phyloP scores from a whole-genome alignment of 2,113 vertebrate species.

The rabbit (Oryctolagus cuniculus) region DNA sequence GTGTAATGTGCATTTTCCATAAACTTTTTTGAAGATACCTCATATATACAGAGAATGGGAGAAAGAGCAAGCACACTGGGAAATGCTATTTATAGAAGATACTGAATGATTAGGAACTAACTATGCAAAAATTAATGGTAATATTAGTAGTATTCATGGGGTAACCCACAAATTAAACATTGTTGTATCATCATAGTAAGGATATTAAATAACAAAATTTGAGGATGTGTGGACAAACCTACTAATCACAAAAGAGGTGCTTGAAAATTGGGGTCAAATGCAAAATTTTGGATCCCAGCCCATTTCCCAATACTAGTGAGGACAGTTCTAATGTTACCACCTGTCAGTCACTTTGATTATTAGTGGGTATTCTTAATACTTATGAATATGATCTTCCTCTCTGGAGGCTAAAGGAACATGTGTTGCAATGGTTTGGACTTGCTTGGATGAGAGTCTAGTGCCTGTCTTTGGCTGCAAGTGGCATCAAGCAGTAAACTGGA shows the following conservation, averaged over 20 bases:
- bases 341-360: constrained; percentile 66
- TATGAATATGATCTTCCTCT: constrained; percentile 48
- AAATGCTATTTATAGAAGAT: constrained; percentile 55
- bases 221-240: background rate
- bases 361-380: constrained; percentile 41
- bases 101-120: constrained; percentile 49
- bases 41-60: background rate
- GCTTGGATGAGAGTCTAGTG: constrained; percentile 34
- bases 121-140: constrained; percentile 41
- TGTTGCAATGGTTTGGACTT: constrained; percentile 42
- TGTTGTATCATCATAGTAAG: background rate
- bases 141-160: constrained; percentile 41
- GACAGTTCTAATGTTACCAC: constrained; percentile 50
- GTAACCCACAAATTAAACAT: constrained; percentile 46
- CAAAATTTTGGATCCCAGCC: constrained; percentile 50
- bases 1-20: too few relatives aligned
- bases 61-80: background rate
- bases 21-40: too few relatives aligned
- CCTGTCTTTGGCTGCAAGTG: constrained; percentile 50
- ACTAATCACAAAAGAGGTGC: constrained; percentile 57
- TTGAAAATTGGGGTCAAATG: constrained; percentile 43
- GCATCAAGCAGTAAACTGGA: background rate
- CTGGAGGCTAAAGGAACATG: constrained; percentile 8
- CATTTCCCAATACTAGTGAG: constrained; percentile 47
- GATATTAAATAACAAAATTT: constrained; percentile 44